phyloP scores from a whole-genome alignment of 2,113 vertebrate species.

The Ginglymostoma cirratum region DNA sequence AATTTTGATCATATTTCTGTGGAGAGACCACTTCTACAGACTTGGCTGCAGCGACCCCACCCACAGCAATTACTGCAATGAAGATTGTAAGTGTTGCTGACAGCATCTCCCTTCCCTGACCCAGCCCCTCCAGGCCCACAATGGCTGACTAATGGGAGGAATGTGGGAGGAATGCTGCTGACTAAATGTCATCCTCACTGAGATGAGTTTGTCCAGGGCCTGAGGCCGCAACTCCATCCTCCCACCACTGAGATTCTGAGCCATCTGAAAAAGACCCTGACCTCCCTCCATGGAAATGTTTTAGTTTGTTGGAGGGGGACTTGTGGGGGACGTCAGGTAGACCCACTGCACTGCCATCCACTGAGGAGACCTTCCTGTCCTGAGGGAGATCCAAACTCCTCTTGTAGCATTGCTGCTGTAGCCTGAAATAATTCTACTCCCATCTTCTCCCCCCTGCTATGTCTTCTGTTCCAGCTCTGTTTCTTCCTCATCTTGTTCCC shows the following conservation, averaged over 20 bases:
- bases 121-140: neutral
- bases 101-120: neutral
- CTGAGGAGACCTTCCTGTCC: neutral
- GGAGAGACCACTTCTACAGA: neutral
- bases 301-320: neutral
- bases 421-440: neutral
- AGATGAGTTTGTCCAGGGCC: neutral
- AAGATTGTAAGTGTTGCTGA: neutral
- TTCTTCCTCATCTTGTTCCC: neutral
- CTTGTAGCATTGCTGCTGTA: too few species aligned
- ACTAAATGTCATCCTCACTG: neutral
- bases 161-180: too few species aligned
- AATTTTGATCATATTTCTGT: neutral
- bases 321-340: neutral
- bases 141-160: neutral
- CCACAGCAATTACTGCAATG: neutral
- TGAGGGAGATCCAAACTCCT: neutral
- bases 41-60: neutral
- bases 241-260: neutral
- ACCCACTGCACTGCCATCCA: neutral
- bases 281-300: neutral
- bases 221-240: neutral
- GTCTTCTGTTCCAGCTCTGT: neutral
- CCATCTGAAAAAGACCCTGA: too few species aligned
- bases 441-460: neutral